A percentile compares a stretch with the other conserved stretches of the same genome.
Conservation (phyloP, 2,113 vertebrate species). For the Paraplagusia blochii region DNA sequence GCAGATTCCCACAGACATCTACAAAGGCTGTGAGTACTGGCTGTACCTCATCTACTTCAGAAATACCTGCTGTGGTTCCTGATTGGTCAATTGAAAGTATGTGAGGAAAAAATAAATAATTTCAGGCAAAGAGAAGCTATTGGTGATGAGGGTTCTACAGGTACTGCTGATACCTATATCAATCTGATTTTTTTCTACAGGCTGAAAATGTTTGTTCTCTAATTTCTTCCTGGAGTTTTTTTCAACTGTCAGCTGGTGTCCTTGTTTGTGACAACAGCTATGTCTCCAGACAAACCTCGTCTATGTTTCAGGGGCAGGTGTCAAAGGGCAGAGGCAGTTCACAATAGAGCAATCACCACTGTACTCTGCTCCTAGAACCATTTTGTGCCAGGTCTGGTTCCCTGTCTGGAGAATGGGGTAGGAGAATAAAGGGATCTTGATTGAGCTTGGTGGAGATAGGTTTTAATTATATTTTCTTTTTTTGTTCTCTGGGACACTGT, state of each 20-base stretch:
- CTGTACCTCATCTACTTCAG: no score
- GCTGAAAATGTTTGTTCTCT: neutral
- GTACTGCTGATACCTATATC: no score
- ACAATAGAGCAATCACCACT: constrained; percentile 74
- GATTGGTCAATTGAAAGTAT: neutral
- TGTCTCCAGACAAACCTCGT: constrained; percentile 65
- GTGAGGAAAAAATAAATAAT: no score
- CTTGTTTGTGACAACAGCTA: no score
- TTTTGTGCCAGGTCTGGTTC: constrained; percentile 58
- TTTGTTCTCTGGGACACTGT: no score
- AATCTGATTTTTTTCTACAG: no score
- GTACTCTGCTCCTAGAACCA: constrained; percentile 64
- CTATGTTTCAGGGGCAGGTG: constrained; percentile 62
- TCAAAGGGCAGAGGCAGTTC: constrained; percentile 65
- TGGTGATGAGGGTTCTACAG: no score
- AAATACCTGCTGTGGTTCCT: neutral
- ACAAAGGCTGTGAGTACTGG: constrained; percentile 96
- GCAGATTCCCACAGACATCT: constrained; percentile 99
- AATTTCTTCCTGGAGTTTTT: constrained; percentile 30
- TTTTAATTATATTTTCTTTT: constrained; percentile 33
- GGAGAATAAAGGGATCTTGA: constrained; percentile 68
- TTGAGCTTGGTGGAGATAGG: constrained; percentile 55
- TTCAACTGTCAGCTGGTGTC: no score
- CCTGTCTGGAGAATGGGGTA: constrained; percentile 60
- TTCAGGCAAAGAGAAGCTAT: no score